Base-by-base conservation (phyloP, 2,113 vertebrate species). In the Daphoenositta chrysoptera region DNA sequence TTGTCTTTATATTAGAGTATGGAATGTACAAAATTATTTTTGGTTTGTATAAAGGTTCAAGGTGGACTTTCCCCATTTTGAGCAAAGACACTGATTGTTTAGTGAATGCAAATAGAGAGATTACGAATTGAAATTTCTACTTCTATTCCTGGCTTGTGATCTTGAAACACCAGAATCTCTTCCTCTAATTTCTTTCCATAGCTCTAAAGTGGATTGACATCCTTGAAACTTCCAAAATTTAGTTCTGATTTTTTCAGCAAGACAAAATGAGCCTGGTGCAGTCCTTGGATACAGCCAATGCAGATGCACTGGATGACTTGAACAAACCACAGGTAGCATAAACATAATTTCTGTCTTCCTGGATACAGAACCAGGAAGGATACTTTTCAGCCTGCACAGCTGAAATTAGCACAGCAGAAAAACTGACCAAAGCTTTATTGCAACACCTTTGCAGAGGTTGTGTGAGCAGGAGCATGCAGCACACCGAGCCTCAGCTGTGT, bases 351-450 rank as follows among this genome's bases (percentile, higher is more conserved):
- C 23, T 63, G 9, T 71, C 60, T 82, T 85, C 68, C 64, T 78
- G 54, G 35, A 24, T 66, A 39, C 44, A 80, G 51, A 63, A 58
- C 4, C 20, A 79, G 37, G 65, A 89, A 82, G 53, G 9, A 44
- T 66, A 28, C 0, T 0, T 73, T 70, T 78, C 51, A 58, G 11
- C 13, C 30, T 72, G 37, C 1, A 0, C 16, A 33, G 37, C 3
- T 54, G 42, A 93, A 77, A 56, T 54, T 63, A 70, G 33, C 42
- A n/a, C 24, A 56, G 45, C 47, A 56, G 48, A 78, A 81, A 90
- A 88, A 39, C 31, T 83, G 54, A 86, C 17, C 9, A 27, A 68
- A 82, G 26, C 30, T 39, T 45, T n/a, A 15, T 10, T 39, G 42
- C 27, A 79, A 31, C 20, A 17, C n/a, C 28, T 53, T 60, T 7